Conservation (phyloP, 1,140 invertebrate genomes). For the Achroia grisella region DNA sequence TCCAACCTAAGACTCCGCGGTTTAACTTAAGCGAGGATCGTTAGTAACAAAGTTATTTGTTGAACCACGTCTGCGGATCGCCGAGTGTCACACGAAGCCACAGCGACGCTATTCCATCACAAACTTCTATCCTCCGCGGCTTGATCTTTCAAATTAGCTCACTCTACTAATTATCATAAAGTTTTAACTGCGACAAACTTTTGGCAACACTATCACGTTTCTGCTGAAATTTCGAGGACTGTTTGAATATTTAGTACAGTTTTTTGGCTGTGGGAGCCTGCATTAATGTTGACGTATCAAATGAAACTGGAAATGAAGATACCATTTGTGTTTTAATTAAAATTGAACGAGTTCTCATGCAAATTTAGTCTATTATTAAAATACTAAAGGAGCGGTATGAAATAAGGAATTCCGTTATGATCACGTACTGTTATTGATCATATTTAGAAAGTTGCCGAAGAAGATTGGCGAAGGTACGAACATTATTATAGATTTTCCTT, state of each 20-base stretch:
- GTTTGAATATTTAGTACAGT: conserved; percentile 23
- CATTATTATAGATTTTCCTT: no score
- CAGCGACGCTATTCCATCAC: not conserved
- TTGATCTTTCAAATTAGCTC: conserved; percentile 39
- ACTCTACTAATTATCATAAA: conserved; percentile 43
- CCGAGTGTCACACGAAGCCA: not conserved
- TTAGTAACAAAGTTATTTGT: conserved; percentile 9
- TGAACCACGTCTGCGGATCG: conserved; percentile 1
- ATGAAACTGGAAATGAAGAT: conserved; percentile 4
- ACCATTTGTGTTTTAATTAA: conserved; percentile 5
- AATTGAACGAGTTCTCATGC: not conserved
- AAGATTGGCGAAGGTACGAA: no score
- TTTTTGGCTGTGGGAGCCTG: conserved; percentile 21
- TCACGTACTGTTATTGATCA: no score
- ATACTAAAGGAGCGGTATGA: no score
- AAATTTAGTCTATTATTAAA: not conserved
- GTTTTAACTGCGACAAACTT: conserved; percentile 36
- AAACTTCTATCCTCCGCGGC: conserved; percentile 25
- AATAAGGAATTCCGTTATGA: no score
- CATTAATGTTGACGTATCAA: conserved; percentile 26
- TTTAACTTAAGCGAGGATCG: conserved; percentile 2
- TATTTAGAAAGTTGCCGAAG: no score
- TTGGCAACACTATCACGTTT: conserved; percentile 42
- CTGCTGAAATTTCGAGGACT: conserved; percentile 26
- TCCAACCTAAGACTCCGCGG: conserved; percentile 2